These are phyloP conservation scores for Cydia splendana DNA, from an alignment of 1,140 invertebrate genomes.

Conservation along the genomic window DNA sequence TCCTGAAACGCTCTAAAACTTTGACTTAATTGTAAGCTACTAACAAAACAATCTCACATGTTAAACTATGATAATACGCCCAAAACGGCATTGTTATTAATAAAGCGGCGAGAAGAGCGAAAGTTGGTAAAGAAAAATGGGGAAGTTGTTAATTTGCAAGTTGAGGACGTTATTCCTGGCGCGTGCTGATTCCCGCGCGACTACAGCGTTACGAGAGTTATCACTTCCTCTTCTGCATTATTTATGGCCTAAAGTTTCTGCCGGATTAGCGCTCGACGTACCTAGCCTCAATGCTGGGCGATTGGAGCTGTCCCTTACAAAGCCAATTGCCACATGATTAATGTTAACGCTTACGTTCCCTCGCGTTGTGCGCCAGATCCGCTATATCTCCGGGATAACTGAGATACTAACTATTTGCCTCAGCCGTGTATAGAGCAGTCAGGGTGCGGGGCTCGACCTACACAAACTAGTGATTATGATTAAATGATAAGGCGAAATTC, in stretches of 20 bases:
- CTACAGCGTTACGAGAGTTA: constrained; percentile 1
- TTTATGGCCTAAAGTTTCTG: constrained; percentile 16
- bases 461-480: too few species aligned
- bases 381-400: too few species aligned
- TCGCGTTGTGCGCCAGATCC: too few species aligned
- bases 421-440: too few species aligned
- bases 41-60: neutral
- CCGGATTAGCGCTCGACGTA: neutral
- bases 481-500: too few species aligned
- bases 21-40: too few species aligned
- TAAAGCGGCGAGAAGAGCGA: neutral
- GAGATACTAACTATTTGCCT: too few species aligned
- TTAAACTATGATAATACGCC: neutral
- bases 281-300: neutral
- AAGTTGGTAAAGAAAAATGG: neutral
- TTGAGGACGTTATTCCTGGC: neutral
- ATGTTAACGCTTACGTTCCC: neutral
- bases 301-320: neutral
- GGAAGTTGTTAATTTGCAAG: constrained; percentile 24
- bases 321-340: neutral
- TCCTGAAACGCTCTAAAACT: neutral
- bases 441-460: too few species aligned
- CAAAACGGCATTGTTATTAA: neutral
- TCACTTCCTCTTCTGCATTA: constrained; percentile 22
- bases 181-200: neutral